phyloP scores from a whole-genome alignment of 2,888 invertebrate species.

The Megaustenia siamemsis region DNA sequence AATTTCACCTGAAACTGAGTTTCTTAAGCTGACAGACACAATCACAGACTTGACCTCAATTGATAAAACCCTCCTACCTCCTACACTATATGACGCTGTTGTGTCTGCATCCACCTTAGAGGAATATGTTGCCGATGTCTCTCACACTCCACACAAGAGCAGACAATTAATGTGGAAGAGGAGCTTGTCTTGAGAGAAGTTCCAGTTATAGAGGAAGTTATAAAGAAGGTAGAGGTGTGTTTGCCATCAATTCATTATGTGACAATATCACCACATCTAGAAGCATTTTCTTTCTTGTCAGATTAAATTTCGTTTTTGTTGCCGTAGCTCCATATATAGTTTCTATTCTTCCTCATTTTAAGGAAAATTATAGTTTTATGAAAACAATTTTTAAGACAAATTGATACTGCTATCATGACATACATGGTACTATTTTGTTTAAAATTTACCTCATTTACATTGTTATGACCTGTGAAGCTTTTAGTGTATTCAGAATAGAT shows the following conservation, averaged over 20 bases:
- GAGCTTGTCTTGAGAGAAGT: constrained; percentile 35
- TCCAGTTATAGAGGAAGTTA: constrained; percentile 34
- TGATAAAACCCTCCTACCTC: constrained; percentile 10
- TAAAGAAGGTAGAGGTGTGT: constrained; percentile 55
- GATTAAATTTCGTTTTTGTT: neutral
- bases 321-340: neutral
- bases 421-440: too few species aligned
- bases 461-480: too few species aligned
- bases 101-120: neutral
- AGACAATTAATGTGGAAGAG: constrained; percentile 12
- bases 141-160: neutral
- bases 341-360: too few species aligned
- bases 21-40: neutral
- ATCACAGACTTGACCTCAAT: neutral
- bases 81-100: too few species aligned
- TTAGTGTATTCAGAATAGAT: too few species aligned
- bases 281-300: neutral
- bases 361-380: too few species aligned
- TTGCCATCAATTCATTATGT: constrained; percentile 36
- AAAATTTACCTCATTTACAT: too few species aligned
- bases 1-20: neutral
- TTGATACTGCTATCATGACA: too few species aligned
- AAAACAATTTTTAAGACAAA: too few species aligned
- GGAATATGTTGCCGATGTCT: neutral
- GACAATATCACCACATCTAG: neutral